These are phyloP conservation scores for Nerophis ophidion DNA, from an alignment of 2,113 vertebrate genomes.

Conservation along the genomic window DNA sequence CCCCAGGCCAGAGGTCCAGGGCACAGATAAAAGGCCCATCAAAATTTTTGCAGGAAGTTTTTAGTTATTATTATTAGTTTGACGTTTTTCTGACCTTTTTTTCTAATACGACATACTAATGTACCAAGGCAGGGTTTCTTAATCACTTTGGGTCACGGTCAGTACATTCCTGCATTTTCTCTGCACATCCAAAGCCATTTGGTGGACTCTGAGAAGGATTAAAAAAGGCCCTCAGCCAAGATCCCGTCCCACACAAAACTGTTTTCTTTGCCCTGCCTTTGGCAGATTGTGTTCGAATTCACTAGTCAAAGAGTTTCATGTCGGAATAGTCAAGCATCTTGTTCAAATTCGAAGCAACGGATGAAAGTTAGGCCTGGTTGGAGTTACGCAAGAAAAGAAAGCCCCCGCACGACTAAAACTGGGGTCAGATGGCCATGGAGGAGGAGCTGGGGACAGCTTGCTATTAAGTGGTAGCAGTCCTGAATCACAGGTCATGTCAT, in stretches of 20 bases:
- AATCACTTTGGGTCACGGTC: conserved; percentile 6
- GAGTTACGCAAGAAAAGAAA: conserved; percentile 9
- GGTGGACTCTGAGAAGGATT: conserved; percentile 27
- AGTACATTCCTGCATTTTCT: conserved; percentile 31
- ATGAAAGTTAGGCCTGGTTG: conserved; percentile 1
- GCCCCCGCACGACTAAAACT: background rate
- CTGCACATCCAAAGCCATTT: conserved; percentile 37
- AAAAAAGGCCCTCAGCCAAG: conserved; percentile 7
- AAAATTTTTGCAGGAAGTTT: no score
- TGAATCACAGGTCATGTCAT: conserved; percentile 34
- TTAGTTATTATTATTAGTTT: no score
- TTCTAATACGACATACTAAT: no score
- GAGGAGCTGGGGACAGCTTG: background rate
- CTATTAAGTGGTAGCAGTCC: conserved; percentile 38
- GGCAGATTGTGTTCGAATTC: background rate
- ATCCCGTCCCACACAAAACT: no score
- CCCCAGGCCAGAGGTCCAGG: no score
- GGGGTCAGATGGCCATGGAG: conserved; percentile 15
- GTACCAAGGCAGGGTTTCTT: background rate
- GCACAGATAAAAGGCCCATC: no score
- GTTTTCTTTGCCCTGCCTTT: background rate
- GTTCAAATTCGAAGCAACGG: background rate
- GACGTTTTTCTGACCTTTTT: no score
- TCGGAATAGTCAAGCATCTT: background rate
- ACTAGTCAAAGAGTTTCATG: background rate